These are phyloP conservation scores for Amblyopsis hoosieri DNA, from an alignment of 2,797 vertebrate species.

Conservation along the genomic window DNA sequence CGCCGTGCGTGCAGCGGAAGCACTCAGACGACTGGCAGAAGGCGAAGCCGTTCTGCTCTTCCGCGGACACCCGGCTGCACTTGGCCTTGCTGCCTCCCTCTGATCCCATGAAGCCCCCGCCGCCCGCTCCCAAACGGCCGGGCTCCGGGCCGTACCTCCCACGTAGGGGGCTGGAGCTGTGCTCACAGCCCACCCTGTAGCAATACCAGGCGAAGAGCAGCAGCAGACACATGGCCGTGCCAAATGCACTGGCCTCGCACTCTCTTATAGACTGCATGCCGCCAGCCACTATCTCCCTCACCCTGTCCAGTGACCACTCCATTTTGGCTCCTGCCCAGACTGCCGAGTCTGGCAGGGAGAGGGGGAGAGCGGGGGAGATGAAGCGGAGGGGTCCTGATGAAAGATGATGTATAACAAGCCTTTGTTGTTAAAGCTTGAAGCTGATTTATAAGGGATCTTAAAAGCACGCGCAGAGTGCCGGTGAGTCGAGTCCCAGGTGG, in stretches of 20 bases:
- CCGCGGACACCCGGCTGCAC: slow-evolving; percentile 76
- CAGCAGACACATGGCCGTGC: slow-evolving; percentile 84
- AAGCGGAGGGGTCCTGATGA: slow-evolving; percentile 19
- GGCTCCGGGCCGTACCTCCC: slow-evolving; percentile 70
- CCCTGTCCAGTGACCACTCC: slow-evolving; percentile 89
- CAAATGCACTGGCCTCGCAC: slow-evolving; percentile 85
- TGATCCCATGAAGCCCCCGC: slow-evolving; percentile 79
- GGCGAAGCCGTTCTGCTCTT: slow-evolving; percentile 88
- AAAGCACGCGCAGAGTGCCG: slow-evolving; percentile 30
- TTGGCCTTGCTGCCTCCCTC: slow-evolving; percentile 66
- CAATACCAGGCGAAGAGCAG: slow-evolving; percentile 96
- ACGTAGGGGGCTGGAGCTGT: slow-evolving; percentile 72
- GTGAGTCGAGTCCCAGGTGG: slow-evolving; percentile 45
- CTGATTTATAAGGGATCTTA: slow-evolving; percentile 41
- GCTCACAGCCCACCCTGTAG: slow-evolving; percentile 93
- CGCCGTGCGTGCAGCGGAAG: slow-evolving; percentile 79
- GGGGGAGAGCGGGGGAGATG: neutral
- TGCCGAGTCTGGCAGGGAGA: slow-evolving; percentile 33
- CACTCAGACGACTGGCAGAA: slow-evolving; percentile 93
- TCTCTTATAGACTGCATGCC: slow-evolving; percentile 93
- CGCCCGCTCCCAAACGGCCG: slow-evolving; percentile 63
- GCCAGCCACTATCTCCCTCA: slow-evolving; percentile 88
- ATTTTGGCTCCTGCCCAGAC: slow-evolving; percentile 26
- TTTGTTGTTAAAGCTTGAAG: slow-evolving; percentile 19
- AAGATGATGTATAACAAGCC: slow-evolving; percentile 42